phyloP scores from a whole-genome alignment of 2,888 invertebrate genomes.

The Andrena praecox region DNA sequence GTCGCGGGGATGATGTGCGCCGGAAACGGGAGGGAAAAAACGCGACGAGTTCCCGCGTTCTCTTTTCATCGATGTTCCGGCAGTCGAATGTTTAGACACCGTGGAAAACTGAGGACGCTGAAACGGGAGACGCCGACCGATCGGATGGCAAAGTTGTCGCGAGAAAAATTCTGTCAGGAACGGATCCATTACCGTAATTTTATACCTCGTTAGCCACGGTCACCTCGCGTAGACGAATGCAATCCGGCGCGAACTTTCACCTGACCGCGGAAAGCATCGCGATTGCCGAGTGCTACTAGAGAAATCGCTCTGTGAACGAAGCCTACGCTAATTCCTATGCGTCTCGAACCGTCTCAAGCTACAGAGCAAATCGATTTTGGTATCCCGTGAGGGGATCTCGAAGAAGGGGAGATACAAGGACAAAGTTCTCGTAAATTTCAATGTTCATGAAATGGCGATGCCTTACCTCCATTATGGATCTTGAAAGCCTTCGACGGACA shows the following conservation, averaged over 20 bases:
- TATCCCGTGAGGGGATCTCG: neutral
- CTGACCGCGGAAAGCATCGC: slow-evolving; percentile 2
- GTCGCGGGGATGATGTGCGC: slow-evolving; percentile 22
- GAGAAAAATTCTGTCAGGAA: slow-evolving; percentile 35
- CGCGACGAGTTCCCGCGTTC: slow-evolving; percentile 13
- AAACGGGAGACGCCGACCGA: slow-evolving; percentile 49
- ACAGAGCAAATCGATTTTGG: too few species aligned
- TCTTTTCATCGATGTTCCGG: slow-evolving; percentile 20
- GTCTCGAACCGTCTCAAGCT: too few species aligned
- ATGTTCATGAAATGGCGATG: neutral
- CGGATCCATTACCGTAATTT: slow-evolving; percentile 43
- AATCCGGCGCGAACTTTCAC: slow-evolving; percentile 33
- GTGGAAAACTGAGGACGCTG: slow-evolving; percentile 23
- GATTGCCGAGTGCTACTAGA: slow-evolving; percentile 9
- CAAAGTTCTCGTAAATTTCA: neutral
- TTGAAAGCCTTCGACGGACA: slow-evolving; percentile 6
- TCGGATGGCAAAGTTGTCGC: slow-evolving; percentile 27
- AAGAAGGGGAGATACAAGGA: too few species aligned
- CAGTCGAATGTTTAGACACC: slow-evolving; percentile 22
- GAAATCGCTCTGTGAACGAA: neutral
- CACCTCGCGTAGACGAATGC: neutral
- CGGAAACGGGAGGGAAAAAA: neutral
- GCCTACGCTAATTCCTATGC: neutral
- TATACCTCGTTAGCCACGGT: slow-evolving; percentile 30
- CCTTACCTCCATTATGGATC: slow-evolving; percentile 72